Percentiles rank a stretch among this genome's conserved stretches.
Conservation (phyloP, 2,113 vertebrate genomes). For the Scopus umbretta region DNA sequence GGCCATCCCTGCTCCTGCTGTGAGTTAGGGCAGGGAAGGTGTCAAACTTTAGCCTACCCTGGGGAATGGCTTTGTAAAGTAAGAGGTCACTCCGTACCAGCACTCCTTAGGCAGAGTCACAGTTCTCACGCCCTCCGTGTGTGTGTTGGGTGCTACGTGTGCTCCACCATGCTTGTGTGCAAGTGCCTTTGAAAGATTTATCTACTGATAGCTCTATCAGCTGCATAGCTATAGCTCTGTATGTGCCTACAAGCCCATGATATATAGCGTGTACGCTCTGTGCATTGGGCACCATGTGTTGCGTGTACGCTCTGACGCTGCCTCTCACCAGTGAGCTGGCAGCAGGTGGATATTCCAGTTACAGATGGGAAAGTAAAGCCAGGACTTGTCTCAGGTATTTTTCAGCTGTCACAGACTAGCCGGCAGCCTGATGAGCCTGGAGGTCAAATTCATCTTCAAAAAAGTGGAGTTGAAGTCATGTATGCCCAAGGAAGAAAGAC, state of each 20-base stretch:
- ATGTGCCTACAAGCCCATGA: fast-evolving
- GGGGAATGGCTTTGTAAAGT: background rate
- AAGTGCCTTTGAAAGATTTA: background rate
- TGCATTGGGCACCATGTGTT: fast-evolving
- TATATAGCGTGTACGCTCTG: fast-evolving
- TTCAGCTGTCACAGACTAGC: background rate
- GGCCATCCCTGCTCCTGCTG: background rate
- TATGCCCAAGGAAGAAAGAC: background rate
- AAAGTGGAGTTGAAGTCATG: background rate
- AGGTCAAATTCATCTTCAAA: background rate
- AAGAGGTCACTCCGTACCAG: background rate
- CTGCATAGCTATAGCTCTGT: fast-evolving
- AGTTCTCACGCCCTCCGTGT: fast-evolving
- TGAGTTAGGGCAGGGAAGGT: background rate
- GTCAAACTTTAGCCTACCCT: fast-evolving
- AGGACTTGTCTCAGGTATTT: background rate
- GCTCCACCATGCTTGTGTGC: background rate
- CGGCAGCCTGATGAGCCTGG: background rate
- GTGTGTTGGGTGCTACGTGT: background rate
- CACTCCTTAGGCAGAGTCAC: background rate
- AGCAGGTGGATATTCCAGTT: too few relatives aligned
- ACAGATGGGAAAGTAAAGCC: background rate
- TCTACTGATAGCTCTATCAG: background rate
- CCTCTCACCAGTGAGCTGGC: background rate
- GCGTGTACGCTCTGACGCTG: fast-evolving